These are phyloP conservation scores for human (Homo sapiens) DNA, from an alignment of 2,113 vertebrate species.

Conservation along the genomic window GRCh38 chr22:46194501-46195000, in stretches of 20 bases:
- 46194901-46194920: too few relatives aligned
- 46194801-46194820: background rate
- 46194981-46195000: background rate
- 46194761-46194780: background rate
- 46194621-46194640: background rate
- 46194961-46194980: background rate
- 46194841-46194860: background rate
- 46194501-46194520: accelerated
- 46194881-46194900: too few relatives aligned
- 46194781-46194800: background rate
- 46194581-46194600: background rate
- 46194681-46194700: background rate
- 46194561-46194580: background rate
- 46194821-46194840: background rate
- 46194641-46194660: background rate
- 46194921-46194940: background rate
- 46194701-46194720: background rate
- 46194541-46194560: background rate
- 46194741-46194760: background rate
- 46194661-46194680: background rate
- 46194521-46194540: accelerated
- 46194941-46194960: background rate
- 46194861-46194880: accelerated
- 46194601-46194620: background rate
- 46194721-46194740: background rate